Evolutionary conservation across 2,113 vertebrate species (phyloP), one percentile per base, ranked within the genome.

Genomic region (Cynocephalus volans): DNA sequence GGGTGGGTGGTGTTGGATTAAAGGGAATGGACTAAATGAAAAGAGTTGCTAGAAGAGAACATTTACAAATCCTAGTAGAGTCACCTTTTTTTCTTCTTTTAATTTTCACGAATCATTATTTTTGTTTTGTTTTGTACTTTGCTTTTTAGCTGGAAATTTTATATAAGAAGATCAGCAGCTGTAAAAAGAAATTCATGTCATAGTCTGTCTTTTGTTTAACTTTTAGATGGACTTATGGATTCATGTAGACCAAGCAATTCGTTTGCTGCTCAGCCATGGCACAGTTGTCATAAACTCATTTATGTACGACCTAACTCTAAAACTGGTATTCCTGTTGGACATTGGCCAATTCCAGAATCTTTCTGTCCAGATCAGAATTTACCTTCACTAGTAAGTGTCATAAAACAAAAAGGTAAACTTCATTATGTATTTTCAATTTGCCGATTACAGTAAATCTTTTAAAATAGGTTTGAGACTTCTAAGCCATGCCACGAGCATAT

Each of bases 351-450:
- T 97, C 99, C 99, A 84, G 99, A 99, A 81, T 99, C 99, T 76
- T 99, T 99, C 93, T 99, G 99, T 99, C 99, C 99, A 95, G 99
- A 99, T 98, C 99, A 99, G 97, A 99, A 99, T 98, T 99, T 99
- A 93, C 98, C 99, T 97, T 99, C 99, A 77, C 97, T 99, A 98
- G 99, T 99, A 98, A 98, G 99, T 99, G 70, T 93, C 92, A 84
- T 85, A 96, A 96, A 92, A 86, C 10, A 88, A 94, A 91, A 83
- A 77, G 62, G 76, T 94, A 86, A 93, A 96, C 82, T 82, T 70
- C 62, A 33, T 83, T 90, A 76, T 96, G 45, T 28, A 80, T 88
- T 98, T 96, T 97, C 19, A 8, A 45, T 45, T 91, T 88, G 13
- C 83, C 95, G 52, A 91, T 96, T 87, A 70, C 96, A 96, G 67